Evolutionary conservation across 2,888 invertebrate genomes (phyloP).

Genomic region (Sinelater perroti): DNA sequence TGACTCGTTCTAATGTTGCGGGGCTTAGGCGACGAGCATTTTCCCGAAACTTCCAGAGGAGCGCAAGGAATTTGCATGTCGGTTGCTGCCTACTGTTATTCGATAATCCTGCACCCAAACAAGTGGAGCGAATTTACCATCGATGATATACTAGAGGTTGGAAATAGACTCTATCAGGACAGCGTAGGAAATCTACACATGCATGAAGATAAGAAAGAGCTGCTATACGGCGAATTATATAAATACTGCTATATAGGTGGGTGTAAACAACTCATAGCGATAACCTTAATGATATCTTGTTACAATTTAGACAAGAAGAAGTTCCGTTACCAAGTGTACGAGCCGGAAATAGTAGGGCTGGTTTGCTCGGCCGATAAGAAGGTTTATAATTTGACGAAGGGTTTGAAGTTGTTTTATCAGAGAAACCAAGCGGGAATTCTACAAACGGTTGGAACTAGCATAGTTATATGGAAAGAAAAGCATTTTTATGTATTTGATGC

Average conservation of each 20-base stretch:
- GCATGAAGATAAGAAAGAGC: conserved; percentile 48
- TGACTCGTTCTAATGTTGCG: too few relatives aligned
- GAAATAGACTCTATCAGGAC: conserved; percentile 62
- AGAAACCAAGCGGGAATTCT: conserved; percentile 65
- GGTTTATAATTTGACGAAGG: conserved; percentile 63
- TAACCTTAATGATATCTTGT: background rate
- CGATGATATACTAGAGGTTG: conserved; percentile 67
- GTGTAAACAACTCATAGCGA: too few relatives aligned
- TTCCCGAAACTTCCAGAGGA: conserved; percentile 47
- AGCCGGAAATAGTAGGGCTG: conserved; percentile 56
- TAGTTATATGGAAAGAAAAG: conserved; percentile 68
- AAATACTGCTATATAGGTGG: conserved; percentile 62
- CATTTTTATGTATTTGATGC: conserved; percentile 73
- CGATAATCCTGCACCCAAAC: conserved; percentile 67
- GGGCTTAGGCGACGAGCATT: conserved; percentile 53
- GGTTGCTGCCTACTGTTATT: conserved; percentile 67
- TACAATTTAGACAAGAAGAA: conserved; percentile 53
- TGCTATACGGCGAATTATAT: conserved; percentile 61
- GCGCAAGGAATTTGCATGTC: conserved; percentile 68
- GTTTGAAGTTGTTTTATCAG: conserved; percentile 66
- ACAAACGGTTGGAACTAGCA: conserved; percentile 56
- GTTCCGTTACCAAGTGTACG: conserved; percentile 56
- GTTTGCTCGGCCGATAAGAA: conserved; percentile 54
- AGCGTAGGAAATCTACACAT: conserved; percentile 52
- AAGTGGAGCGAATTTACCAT: conserved; percentile 70